phyloP scores from a whole-genome alignment of 2,113 vertebrate species.

The Aegypius monachus region DNA sequence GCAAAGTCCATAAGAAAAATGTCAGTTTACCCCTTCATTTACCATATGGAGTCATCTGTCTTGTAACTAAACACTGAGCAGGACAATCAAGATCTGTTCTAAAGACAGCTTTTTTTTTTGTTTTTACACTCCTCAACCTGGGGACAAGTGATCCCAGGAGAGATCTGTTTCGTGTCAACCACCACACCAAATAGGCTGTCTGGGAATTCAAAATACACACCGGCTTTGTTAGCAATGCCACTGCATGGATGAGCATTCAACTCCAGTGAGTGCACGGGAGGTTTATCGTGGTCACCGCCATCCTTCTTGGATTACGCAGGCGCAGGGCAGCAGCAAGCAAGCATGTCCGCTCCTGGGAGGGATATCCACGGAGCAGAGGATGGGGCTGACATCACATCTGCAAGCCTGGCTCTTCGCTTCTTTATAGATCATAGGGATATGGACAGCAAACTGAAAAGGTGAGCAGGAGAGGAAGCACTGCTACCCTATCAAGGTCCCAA shows the following conservation, averaged over 20 bases:
- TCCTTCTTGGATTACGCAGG: background rate
- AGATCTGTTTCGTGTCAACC: background rate
- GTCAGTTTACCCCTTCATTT: background rate
- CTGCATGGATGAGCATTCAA: background rate
- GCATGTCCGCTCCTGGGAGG: background rate
- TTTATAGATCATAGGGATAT: background rate
- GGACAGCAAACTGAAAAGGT: background rate
- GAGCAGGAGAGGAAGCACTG: background rate
- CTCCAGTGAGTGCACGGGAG: background rate
- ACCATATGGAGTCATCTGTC: background rate
- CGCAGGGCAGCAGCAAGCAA: background rate
- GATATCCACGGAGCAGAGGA: background rate
- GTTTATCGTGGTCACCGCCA: background rate
- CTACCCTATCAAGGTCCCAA: background rate
- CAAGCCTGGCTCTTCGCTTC: background rate
- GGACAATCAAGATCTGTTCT: background rate
- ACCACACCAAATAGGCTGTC: background rate
- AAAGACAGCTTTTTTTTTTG: background rate
- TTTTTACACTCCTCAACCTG: background rate
- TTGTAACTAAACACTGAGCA: background rate
- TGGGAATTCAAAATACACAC: background rate
- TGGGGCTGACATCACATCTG: background rate
- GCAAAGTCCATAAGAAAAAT: background rate
- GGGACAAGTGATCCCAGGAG: background rate
- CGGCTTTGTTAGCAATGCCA: background rate